Percentiles rank a stretch among this genome's conserved stretches.
Conservation (phyloP, 2,888 invertebrate genomes). For the Dynastes grantii region DNA sequence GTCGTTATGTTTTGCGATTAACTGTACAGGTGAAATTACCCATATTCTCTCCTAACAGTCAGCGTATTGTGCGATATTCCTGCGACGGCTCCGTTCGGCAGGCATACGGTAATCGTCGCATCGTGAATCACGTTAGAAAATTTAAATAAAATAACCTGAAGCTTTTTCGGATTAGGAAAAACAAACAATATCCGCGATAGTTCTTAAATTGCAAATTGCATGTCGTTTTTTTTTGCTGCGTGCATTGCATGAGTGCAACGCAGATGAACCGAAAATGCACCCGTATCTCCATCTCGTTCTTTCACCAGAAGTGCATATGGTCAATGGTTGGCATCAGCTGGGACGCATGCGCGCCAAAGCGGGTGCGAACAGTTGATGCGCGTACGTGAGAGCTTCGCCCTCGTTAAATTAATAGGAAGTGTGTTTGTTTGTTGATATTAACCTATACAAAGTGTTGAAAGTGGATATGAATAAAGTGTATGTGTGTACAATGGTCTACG, state of each 20-base stretch:
- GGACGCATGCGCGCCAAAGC: slow-evolving; percentile 64
- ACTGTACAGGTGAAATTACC: slow-evolving; percentile 46
- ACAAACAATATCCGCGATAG: neutral
- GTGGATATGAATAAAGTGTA: slow-evolving; percentile 52
- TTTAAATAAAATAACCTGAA: neutral
- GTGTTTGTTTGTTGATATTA: slow-evolving; percentile 68
- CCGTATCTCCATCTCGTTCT: slow-evolving; percentile 48
- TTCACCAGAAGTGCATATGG: slow-evolving; percentile 52
- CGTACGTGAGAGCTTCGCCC: slow-evolving; percentile 68
- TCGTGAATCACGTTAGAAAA: neutral
- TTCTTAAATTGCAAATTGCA: slow-evolving; percentile 24
- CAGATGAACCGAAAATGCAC: slow-evolving; percentile 51
- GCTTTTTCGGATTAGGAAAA: neutral
- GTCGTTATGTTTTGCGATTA: slow-evolving; percentile 36
- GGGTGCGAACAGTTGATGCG: slow-evolving; percentile 63
- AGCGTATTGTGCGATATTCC: slow-evolving; percentile 21
- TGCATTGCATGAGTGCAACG: slow-evolving; percentile 44
- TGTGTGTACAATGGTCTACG: slow-evolving; percentile 46
- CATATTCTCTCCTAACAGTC: slow-evolving; percentile 17
- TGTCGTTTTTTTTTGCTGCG: slow-evolving; percentile 15
- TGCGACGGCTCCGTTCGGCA: neutral
- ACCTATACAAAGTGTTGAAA: slow-evolving; percentile 65
- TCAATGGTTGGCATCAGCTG: slow-evolving; percentile 58
- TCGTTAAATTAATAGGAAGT: slow-evolving; percentile 60
- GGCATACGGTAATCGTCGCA: slow-evolving; percentile 1